Conservation (phyloP, 2,888 invertebrate species). For the Drosophila lutescens region DNA sequence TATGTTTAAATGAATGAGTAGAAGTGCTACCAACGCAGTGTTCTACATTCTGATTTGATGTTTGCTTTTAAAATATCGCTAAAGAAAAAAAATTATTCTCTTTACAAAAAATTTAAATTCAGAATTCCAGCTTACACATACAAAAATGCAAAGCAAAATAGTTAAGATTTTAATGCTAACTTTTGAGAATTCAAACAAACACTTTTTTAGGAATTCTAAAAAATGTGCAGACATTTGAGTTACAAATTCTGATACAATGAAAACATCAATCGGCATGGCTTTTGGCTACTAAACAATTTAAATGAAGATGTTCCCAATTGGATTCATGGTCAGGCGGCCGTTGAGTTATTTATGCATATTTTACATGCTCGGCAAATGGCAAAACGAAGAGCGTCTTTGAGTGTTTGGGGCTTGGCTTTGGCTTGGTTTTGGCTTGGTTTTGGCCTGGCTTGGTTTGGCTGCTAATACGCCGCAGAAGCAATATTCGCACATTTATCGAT, state of each 20-base stretch:
- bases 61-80: not conserved
- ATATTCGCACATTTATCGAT: constrained; percentile 77
- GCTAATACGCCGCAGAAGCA: constrained; percentile 70
- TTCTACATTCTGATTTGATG: too few relatives aligned
- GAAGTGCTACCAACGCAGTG: too few relatives aligned
- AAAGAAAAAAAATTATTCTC: too few relatives aligned
- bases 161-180: too few relatives aligned
- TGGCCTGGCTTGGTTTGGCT: constrained; percentile 23
- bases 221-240: not conserved
- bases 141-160: not conserved
- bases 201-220: too few relatives aligned
- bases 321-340: constrained; percentile 27
- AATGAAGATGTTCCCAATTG: constrained; percentile 42
- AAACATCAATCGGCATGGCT: not conserved
- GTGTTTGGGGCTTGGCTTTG: constrained; percentile 6
- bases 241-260: not conserved
- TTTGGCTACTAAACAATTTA: constrained; percentile 5
- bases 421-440: too few relatives aligned
- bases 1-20: not conserved
- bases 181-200: too few relatives aligned
- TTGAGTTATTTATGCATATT: constrained; percentile 41
- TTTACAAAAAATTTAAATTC: too few relatives aligned
- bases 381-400: constrained; percentile 35
- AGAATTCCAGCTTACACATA: too few relatives aligned
- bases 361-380: constrained; percentile 34